Evolutionary conservation across 2,797 vertebrate species (phyloP), one percentile per base, ranked within the genome.

Genomic region (Leptatherina wallacei): DNA sequence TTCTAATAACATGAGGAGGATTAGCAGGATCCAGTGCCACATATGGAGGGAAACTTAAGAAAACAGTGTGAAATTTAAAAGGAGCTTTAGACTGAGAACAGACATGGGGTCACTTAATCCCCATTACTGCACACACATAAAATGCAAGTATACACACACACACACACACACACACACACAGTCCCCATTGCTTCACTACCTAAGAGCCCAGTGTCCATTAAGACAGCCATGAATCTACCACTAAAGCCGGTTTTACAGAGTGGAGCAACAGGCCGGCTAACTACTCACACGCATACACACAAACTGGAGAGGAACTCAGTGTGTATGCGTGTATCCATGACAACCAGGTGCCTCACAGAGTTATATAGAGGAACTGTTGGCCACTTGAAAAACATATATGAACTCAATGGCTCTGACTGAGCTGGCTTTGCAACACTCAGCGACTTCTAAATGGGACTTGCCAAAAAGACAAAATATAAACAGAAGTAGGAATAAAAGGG

Each of bases 231-330:
- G 91, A 94, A 93, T 90, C 84, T 77, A 66, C 75, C 78, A 85
- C 90, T 92, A 89, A 93, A 92, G 86, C 87, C 71, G 88, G 71
- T 91, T 93, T 94, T 91, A 92, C 90, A 88, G 86, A 91, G 85
- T 86, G 72, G 69, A 82, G 86, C 52, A 76, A 81, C 85, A 78
- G 87, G 80, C 77, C 63, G 80, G 72, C 81, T 70, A 77, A 80
- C 61, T 58, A 57, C 56, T 59, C 69, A 47, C 69, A 72, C 60
- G 65, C 65, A 52, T 40, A 47, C 67, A 27, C 72, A 74, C 76
- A 65, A 29, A 55, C 56, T 6, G 24, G 55, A 61, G 72, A 81
- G 27, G 71, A 76, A 71, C 55, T 65, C 35, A 16, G 62, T 74
- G 63, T 82, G 54, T 82, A 18, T 24, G 38, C 55, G 59, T 40